A percentile compares a stretch with the other conserved stretches of the same genome.
Conservation (phyloP, 2,113 vertebrate genomes). For the Melanerpes formicivorus region DNA sequence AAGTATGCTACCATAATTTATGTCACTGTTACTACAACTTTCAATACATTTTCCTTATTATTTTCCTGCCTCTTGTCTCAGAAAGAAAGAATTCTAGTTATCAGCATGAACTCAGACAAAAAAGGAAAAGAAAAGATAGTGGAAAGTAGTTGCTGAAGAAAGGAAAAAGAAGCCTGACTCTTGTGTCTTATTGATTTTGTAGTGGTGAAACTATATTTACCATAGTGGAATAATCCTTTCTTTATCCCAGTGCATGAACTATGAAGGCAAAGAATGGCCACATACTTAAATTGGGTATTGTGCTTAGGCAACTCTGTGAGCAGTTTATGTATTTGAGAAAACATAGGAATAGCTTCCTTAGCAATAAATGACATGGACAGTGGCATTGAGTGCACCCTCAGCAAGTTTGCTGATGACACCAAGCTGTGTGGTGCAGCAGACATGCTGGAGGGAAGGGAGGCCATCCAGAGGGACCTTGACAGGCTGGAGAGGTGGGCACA, state of each 20-base stretch:
- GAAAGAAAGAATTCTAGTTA: background rate
- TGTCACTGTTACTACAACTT: background rate
- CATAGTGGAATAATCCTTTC: background rate
- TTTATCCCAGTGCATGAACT: background rate
- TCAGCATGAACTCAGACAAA: background rate
- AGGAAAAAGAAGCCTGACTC: background rate
- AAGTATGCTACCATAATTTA: background rate
- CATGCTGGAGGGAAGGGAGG: too few species aligned
- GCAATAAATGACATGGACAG: background rate
- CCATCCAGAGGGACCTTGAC: too few species aligned
- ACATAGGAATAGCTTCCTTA: background rate
- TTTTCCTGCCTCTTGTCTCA: background rate
- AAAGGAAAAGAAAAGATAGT: background rate
- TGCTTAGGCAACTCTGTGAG: background rate
- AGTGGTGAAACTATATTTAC: background rate
- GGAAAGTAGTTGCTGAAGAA: background rate
- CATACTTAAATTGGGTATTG: background rate
- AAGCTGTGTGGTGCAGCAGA: too few species aligned
- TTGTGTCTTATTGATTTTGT: background rate
- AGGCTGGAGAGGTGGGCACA: too few species aligned
- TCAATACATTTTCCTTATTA: background rate
- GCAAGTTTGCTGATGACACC: too few species aligned
- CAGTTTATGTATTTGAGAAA: background rate
- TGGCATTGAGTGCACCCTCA: too few species aligned
- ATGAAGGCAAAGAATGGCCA: background rate